phyloP scores from a whole-genome alignment of 2,113 vertebrate species.

The Sinosuthora webbiana region DNA sequence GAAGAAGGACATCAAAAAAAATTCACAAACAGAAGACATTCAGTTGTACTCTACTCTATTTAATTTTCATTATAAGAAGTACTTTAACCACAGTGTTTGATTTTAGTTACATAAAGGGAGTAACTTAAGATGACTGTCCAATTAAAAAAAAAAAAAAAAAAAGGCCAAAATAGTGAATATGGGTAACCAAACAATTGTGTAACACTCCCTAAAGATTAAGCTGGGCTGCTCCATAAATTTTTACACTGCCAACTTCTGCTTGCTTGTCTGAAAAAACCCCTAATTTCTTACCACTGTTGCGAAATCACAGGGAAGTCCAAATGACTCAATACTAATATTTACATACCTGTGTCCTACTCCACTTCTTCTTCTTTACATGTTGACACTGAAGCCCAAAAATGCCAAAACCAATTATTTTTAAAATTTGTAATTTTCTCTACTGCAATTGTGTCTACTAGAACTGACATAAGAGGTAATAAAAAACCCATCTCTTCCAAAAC shows the following conservation, averaged over 20 bases:
- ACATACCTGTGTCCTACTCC: neutral
- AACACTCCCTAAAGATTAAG: neutral
- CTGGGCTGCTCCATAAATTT: neutral
- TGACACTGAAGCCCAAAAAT: neutral
- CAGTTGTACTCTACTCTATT: neutral
- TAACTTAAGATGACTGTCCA: neutral
- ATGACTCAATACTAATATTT: constrained; percentile 14
- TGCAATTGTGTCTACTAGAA: neutral
- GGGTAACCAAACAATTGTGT: neutral
- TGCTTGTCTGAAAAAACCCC: neutral
- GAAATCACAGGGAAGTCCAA: neutral
- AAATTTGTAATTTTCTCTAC: neutral
- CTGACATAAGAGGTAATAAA: neutral
- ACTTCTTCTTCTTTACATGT: neutral
- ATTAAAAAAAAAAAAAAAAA: neutral
- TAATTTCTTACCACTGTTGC: neutral
- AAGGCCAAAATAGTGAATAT: neutral
- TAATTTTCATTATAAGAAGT: neutral
- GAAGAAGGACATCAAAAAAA: neutral
- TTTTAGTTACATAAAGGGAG: neutral
- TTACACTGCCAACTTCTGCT: neutral
- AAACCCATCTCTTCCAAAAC: neutral
- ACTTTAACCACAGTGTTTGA: neutral
- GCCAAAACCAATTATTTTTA: neutral
- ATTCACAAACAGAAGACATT: neutral